Percentiles rank a stretch among this genome's conserved stretches.
Evolutionary conservation across 2,113 vertebrate species (phyloP).

Genomic region (Orthonyx spaldingii): DNA sequence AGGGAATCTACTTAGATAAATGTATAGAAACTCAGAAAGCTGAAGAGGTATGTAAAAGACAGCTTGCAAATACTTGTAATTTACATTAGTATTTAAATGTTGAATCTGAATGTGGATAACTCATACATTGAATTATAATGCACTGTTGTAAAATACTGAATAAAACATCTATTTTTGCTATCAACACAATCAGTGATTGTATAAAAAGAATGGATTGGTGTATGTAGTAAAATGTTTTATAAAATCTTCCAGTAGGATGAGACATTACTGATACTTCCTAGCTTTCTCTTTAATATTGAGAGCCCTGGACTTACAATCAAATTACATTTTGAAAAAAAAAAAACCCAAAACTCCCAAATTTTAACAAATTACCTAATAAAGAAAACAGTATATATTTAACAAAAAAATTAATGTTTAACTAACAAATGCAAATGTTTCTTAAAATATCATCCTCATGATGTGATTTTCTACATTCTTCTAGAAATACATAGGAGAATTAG

Average conservation of each 20-base stretch:
- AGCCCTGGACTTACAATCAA: background rate
- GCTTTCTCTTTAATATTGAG: background rate
- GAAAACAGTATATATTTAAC: background rate
- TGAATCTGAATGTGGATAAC: background rate
- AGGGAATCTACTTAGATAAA: slow-evolving; percentile 89
- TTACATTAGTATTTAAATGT: background rate
- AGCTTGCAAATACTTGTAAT: background rate
- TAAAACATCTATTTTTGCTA: background rate
- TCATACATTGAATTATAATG: background rate
- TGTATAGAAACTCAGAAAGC: slow-evolving; percentile 81
- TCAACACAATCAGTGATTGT: background rate
- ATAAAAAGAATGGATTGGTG: background rate
- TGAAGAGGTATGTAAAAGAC: slow-evolving; percentile 80
- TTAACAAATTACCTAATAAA: background rate
- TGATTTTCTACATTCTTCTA: background rate
- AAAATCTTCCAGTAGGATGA: background rate
- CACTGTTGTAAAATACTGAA: background rate
- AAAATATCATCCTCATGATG: background rate
- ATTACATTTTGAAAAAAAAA: background rate
- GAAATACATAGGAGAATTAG: background rate
- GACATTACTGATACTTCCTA: background rate
- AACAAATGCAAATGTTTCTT: background rate
- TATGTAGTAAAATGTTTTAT: background rate
- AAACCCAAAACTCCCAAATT: background rate
- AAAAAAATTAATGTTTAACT: background rate